Conservation (phyloP, 2,888 invertebrate genomes). For the Spilarctia lutea region DNA sequence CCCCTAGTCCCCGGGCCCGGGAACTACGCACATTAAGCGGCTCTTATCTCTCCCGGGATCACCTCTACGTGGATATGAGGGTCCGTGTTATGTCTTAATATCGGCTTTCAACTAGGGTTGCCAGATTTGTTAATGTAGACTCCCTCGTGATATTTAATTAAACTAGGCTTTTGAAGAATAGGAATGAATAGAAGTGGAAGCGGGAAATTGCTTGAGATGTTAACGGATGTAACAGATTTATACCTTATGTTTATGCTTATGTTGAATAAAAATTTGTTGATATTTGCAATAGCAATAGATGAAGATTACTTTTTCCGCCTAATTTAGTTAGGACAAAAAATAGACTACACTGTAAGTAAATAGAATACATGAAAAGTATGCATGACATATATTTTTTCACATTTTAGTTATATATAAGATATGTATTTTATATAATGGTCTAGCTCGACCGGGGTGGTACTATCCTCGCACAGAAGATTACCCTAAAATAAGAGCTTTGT, state of each 20-base stretch:
- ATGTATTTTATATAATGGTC: too few species aligned
- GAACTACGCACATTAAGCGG: slow-evolving; percentile 42
- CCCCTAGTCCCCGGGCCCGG: slow-evolving; percentile 31
- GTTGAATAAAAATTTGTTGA: too few species aligned
- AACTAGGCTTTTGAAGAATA: not conserved
- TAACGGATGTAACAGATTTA: not conserved
- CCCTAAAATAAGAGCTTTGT: too few species aligned
- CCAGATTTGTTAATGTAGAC: not conserved
- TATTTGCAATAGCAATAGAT: too few species aligned
- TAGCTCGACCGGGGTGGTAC: too few species aligned
- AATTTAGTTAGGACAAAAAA: too few species aligned
- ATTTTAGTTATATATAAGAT: too few species aligned
- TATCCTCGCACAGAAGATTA: too few species aligned
- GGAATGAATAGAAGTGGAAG: not conserved
- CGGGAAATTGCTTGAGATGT: not conserved
- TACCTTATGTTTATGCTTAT: not conserved
- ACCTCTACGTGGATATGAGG: slow-evolving; percentile 15
- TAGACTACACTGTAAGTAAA: too few species aligned
- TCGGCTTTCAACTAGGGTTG: slow-evolving; percentile 11
- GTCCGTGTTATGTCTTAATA: slow-evolving; percentile 34
- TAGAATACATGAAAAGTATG: too few species aligned
- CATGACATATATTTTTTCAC: too few species aligned
- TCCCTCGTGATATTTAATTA: not conserved
- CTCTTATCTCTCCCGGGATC: slow-evolving; percentile 40
- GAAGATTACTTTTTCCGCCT: too few species aligned